Base-by-base conservation (phyloP, 1,140 invertebrate genomes). In the Andrena cerasifolii region DNA sequence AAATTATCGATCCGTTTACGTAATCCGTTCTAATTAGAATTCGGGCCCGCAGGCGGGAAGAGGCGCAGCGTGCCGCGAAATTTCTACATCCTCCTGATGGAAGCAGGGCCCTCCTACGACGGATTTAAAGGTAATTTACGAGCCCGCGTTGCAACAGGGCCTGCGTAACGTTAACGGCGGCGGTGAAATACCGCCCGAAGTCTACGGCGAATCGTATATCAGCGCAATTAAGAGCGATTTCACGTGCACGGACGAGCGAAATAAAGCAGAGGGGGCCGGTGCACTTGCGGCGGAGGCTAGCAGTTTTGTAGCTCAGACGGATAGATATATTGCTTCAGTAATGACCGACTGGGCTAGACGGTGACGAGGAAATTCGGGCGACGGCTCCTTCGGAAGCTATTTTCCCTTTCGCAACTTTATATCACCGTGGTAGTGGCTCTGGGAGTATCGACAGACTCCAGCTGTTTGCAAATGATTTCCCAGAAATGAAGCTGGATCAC, bases 171-270 rank as follows among this genome's bases (percentile, higher is more conserved):
- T 83, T 84, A 83, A 83, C 80, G 61, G 66, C 54, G 54, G 14
- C 53, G 59, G 73, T 80, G 77, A 76, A 83, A 83, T 75, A 80
- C 51, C 61, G 53, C 10, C 59, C 36, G 43, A 56, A 76, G 65
- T 72, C 21, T 61, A 83, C 63, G 54, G 77, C 24, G 81, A 84
- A 83, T 83, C 81, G 82, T 83, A 84, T 73, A 83, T 84, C 82
- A 80, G 73, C 58, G 67, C 83, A 84, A 84, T 84, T 83, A 84
- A 84, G 78, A 84, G 31, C 62, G 81, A 83, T 74, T 80, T 67
- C 71, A 79, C 71, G 54, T 59, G 78, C 61, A 83, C 59, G 76
- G 71, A 63, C 31, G 12, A 24, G 31, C 59, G 51, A 83, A 83
- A 84, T 83, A 66, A 83, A 66, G 36, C 67, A 4, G 36, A 53